Conservation (phyloP, 2,113 vertebrate species). For the Sceloporus undulatus region DNA sequence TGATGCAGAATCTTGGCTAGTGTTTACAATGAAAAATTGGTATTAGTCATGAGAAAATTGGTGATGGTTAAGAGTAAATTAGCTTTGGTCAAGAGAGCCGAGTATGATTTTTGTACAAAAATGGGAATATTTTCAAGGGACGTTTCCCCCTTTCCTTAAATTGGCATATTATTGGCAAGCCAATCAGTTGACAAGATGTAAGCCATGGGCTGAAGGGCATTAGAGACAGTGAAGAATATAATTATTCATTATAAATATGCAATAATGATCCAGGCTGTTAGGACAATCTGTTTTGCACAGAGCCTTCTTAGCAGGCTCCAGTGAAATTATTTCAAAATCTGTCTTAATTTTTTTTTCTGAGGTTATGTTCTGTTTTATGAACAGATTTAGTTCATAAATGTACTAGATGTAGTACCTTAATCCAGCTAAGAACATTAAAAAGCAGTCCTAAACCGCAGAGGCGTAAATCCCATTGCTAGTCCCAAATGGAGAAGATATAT, state of each 20-base stretch:
- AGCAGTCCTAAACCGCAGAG: neutral
- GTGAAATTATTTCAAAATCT: neutral
- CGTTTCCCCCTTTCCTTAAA: neutral
- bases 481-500: too few relatives aligned
- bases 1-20: too few relatives aligned
- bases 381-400: neutral
- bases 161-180: constrained; percentile 22
- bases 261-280: constrained; percentile 11
- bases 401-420: neutral
- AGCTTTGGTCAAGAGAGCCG: neutral
- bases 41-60: too few relatives aligned
- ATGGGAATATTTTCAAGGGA: neutral
- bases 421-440: neutral
- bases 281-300: constrained; percentile 24
- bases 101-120: neutral
- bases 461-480: too few relatives aligned
- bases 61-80: too few relatives aligned
- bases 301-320: constrained; percentile 29
- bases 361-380: constrained; percentile 28
- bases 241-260: constrained; percentile 30
- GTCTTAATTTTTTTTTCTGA: constrained; percentile 19
- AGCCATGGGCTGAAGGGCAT: constrained; percentile 18
- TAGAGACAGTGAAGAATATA: constrained; percentile 24
- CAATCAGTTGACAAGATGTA: constrained; percentile 19
- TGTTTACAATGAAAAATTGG: too few relatives aligned